Conservation (phyloP, 2,888 invertebrate species). For the Polylopha cassiicola region DNA sequence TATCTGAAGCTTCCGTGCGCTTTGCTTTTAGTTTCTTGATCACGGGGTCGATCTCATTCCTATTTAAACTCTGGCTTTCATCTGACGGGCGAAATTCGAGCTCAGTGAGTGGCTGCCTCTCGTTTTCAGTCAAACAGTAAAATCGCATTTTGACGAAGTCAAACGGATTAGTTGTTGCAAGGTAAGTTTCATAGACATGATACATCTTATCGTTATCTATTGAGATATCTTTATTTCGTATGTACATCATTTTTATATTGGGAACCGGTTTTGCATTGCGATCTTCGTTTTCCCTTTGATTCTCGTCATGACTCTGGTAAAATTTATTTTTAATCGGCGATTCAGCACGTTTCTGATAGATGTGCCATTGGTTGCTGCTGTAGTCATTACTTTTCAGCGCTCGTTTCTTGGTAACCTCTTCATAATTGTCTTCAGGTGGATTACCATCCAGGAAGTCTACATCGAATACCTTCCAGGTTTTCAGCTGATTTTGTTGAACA, state of each 20-base stretch:
- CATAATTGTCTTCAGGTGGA: constrained; percentile 1
- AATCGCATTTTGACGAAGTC: constrained; percentile 59
- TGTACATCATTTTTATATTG: constrained; percentile 27
- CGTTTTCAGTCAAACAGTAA: not conserved
- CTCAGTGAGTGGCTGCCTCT: constrained; percentile 14
- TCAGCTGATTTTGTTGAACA: constrained; percentile 1
- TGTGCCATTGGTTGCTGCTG: constrained; percentile 28
- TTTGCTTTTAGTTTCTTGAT: constrained; percentile 44
- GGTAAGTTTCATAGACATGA: constrained; percentile 39
- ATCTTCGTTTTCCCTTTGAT: constrained; percentile 32
- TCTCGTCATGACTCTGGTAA: constrained; percentile 36
- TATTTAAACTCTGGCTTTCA: constrained; percentile 30
- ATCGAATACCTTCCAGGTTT: constrained; percentile 1
- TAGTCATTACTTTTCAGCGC: constrained; percentile 27
- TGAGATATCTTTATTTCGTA: constrained; percentile 40
- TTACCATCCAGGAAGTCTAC: no score
- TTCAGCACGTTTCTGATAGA: constrained; percentile 34
- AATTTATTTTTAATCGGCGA: constrained; percentile 36
- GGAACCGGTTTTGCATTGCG: constrained; percentile 26
- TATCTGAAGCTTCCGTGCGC: constrained; percentile 37
- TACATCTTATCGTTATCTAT: constrained; percentile 36
- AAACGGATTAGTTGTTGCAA: constrained; percentile 48
- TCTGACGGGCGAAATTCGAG: constrained; percentile 31
- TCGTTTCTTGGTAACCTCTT: not conserved
- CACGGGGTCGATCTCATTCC: constrained; percentile 37